Evolutionary conservation across 2,113 vertebrate species (phyloP).

Genomic region (Neolamprologus sp.): DNA sequence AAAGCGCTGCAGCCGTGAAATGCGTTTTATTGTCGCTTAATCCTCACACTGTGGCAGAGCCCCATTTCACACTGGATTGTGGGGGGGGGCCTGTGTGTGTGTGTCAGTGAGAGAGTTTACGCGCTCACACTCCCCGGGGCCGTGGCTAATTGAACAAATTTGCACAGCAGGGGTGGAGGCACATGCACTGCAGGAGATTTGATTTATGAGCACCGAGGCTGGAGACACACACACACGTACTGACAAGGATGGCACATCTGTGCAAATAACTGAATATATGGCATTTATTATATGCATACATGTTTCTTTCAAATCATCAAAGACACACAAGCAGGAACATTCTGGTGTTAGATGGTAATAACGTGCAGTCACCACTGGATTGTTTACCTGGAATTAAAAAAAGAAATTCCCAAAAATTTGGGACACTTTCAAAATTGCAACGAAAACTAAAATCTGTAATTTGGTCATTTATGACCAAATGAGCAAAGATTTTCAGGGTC

Average conservation of each 20-base stretch:
- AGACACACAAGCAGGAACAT: neutral
- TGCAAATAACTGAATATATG: neutral
- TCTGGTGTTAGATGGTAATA: accelerated
- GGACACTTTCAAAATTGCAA: neutral
- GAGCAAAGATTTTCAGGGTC: neutral
- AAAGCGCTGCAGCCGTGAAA: constrained; percentile 69
- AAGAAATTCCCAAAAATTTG: neutral
- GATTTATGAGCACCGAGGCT: constrained; percentile 75
- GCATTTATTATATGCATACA: neutral
- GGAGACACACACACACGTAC: constrained; percentile 27
- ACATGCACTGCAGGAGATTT: constrained; percentile 70
- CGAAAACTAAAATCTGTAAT: neutral
- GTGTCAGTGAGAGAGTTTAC: neutral
- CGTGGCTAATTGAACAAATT: constrained; percentile 98
- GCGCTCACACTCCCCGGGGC: constrained; percentile 73
- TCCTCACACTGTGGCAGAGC: constrained; percentile 78
- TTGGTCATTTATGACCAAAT: neutral
- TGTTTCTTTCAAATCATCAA: neutral
- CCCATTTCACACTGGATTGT: constrained; percentile 85
- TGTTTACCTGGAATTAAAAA: neutral
- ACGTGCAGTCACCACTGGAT: neutral
- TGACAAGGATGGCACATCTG: neutral
- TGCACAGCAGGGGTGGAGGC: constrained; percentile 87
- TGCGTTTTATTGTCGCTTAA: constrained; percentile 76
- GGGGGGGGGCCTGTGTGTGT: neutral